Base-by-base conservation (phyloP, 2,113 vertebrate species). In the Orthonyx spaldingii region DNA sequence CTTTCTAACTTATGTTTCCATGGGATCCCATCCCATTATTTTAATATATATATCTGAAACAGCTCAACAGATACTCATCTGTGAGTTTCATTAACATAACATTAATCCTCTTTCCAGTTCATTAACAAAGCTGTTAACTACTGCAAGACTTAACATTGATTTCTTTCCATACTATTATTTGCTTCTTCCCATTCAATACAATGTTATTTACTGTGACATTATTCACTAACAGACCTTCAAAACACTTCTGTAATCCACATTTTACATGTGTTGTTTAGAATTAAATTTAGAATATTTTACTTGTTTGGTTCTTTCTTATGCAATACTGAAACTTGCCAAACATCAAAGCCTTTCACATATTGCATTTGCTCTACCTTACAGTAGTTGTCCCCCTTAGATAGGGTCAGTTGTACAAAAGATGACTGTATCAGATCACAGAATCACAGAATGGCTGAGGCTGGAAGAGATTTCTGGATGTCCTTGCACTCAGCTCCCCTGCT, bases 111-210 rank as follows among this genome's bases (percentile, higher is more conserved):
- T 89, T 92, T 93, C 52, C 56, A 86, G 83, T 52, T 90, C 76
- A 86, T 89, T 96, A 95, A 86, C 47, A 80, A 84, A 90, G 56
- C n/a, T 60, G 24, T 84, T 89, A 90, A 56, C 44, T 91, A 59
- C 47, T 79, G 30, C 35, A 81, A 33, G 50, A 47, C 11, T 42
- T 94, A 75, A 79, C 16, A 83, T 52, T 72, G 82, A 88, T 93
- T 87, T 7, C 7, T 66, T 81, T 82, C 42, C 49, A 37, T 72
- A 55, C 3, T 49, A 8, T 69, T 82, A 53, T 65, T 85, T 95
- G 21, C 33, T 90, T 74, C 49, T 44, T 90, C 17, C 16, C 6
- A 39, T 69, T 92, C 46, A 88, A 63, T 86, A 52, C 15, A 55
- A 35, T 41, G 50, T 21, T 13, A 63, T 89, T 94, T 92, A 46